phyloP scores from a whole-genome alignment of 1,140 invertebrate genomes.

The Drosophila chauvacae region DNA sequence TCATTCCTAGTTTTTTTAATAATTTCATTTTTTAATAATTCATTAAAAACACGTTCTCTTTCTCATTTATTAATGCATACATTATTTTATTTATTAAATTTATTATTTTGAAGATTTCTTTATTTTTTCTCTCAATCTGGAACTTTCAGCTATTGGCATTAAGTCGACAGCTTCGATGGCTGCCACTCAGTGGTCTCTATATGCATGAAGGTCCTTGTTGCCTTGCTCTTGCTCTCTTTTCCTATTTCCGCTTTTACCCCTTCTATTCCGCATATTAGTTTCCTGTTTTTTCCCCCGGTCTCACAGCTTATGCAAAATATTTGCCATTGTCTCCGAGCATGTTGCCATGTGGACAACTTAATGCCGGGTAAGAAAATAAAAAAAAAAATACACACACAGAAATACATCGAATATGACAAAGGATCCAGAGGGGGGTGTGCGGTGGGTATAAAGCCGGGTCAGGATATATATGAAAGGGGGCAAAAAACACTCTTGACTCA shows the following conservation, averaged over 20 bases:
- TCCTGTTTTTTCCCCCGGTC: not conserved
- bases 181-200: conserved; percentile 21
- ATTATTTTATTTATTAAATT: too few relatives aligned
- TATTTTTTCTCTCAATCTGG: not conserved
- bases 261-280: conserved; percentile 4
- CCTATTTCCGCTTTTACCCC: not conserved
- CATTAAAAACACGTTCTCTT: too few relatives aligned
- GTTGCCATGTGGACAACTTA: conserved; percentile 49
- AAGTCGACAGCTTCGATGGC: conserved; percentile 34
- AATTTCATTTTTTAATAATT: too few relatives aligned
- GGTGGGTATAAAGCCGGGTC: not conserved
- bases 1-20: too few relatives aligned
- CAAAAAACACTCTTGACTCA: conserved; percentile 5
- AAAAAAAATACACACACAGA: not conserved
- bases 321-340: conserved; percentile 29
- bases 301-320: conserved; percentile 46
- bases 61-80: too few relatives aligned
- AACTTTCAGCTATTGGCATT: conserved; percentile 17
- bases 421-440: not conserved
- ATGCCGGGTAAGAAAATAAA: conserved; percentile 10
- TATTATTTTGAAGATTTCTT: too few relatives aligned
- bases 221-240: not conserved
- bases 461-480: not conserved
- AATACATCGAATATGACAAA: not conserved
- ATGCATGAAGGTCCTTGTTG: conserved; percentile 8